Conservation (phyloP, 2,113 vertebrate genomes). For the Microcebus griseorufus region DNA sequence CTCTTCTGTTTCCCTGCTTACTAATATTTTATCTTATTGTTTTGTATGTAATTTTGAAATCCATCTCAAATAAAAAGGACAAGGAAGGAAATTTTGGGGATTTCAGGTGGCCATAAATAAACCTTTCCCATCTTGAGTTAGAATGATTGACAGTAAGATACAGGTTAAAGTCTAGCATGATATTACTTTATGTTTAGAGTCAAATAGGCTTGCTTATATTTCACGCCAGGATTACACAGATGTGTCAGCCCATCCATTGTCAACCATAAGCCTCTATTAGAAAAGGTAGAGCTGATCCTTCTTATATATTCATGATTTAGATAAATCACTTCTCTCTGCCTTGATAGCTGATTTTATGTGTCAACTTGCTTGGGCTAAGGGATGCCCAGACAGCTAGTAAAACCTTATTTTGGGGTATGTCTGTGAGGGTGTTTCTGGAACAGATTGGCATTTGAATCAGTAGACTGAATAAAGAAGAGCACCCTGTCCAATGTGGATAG, state of each 20-base stretch:
- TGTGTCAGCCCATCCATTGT: neutral
- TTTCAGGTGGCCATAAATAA: neutral
- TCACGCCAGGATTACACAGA: neutral
- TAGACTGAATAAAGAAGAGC: neutral
- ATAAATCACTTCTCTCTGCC: neutral
- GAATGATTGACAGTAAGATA: neutral
- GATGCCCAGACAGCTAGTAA: neutral
- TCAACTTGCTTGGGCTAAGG: neutral
- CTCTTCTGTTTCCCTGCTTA: neutral
- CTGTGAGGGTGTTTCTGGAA: neutral
- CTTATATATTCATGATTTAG: neutral
- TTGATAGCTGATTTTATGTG: neutral
- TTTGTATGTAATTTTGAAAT: neutral
- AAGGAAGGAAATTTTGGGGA: neutral
- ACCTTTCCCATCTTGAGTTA: neutral
- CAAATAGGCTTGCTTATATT: neutral
- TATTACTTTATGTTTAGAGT: neutral
- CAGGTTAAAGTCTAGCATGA: neutral
- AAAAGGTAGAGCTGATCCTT: neutral
- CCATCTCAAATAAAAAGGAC: neutral
- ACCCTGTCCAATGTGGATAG: neutral
- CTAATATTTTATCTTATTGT: neutral
- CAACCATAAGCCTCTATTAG: neutral
- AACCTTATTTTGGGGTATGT: neutral
- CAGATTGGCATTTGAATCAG: neutral